These are phyloP conservation scores for Hypocryptadius cinnamomeus DNA, from an alignment of 2,113 vertebrate genomes.

Conservation along the genomic window DNA sequence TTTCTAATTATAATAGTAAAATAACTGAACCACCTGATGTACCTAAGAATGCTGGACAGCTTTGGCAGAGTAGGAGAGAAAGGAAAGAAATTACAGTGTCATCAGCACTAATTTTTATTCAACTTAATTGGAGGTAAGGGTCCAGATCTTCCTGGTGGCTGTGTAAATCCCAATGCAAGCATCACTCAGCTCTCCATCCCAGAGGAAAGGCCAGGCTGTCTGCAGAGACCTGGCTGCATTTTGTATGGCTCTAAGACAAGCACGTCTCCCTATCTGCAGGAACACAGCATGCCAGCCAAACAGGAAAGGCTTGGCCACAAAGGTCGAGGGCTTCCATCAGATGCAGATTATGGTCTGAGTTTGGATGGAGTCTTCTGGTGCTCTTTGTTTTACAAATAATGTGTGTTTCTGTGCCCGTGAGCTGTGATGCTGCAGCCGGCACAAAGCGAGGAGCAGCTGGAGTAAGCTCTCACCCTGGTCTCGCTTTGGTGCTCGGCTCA, in stretches of 20 bases:
- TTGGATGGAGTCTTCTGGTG: background rate
- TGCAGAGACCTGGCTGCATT: background rate
- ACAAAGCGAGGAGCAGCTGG: background rate
- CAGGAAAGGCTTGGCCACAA: fast-evolving
- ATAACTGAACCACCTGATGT: background rate
- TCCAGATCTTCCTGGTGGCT: background rate
- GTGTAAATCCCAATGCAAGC: background rate
- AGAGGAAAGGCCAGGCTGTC: background rate
- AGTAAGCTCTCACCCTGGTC: background rate
- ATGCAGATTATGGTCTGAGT: background rate
- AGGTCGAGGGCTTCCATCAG: background rate
- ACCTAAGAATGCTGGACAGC: background rate
- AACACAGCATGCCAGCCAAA: background rate
- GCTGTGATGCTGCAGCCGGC: background rate
- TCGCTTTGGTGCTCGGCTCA: fast-evolving
- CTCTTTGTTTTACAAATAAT: background rate
- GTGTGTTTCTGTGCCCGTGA: fast-evolving
- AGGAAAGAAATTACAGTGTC: background rate
- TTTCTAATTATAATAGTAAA: background rate
- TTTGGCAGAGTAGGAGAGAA: background rate
- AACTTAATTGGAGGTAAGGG: background rate
- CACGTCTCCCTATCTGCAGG: fast-evolving
- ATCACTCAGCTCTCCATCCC: background rate
- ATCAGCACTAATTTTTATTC: background rate
- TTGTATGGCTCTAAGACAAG: fast-evolving